phyloP scores from a whole-genome alignment of 2,113 vertebrate species.

The Morone saxatilis region DNA sequence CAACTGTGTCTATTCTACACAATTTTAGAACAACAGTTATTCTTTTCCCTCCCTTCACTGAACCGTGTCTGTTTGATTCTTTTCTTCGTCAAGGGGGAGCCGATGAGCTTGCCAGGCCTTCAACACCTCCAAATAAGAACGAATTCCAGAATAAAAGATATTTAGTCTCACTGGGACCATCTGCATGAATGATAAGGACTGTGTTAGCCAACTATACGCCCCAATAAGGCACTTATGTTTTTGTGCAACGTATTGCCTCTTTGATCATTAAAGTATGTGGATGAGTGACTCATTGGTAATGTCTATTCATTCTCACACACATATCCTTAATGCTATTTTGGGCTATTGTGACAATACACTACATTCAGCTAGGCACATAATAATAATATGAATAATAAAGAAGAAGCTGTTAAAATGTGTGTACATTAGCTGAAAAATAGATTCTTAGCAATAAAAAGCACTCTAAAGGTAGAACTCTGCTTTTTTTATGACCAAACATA shows the following conservation, averaged over 20 bases:
- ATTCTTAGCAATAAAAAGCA: conserved; percentile 52
- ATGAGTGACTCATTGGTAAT: conserved; percentile 36
- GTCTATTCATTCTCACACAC: conserved; percentile 36
- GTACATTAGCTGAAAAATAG: conserved; percentile 36
- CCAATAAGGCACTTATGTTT: conserved; percentile 23
- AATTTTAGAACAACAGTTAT: not conserved
- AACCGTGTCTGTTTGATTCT: conserved; percentile 5
- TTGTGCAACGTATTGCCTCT: conserved; percentile 9
- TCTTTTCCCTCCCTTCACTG: not conserved
- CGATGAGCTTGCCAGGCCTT: conserved; percentile 21
- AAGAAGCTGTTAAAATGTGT: conserved; percentile 33
- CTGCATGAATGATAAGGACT: conserved; percentile 18
- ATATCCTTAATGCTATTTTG: conserved; percentile 30
- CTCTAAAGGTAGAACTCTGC: conserved; percentile 48
- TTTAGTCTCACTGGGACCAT: conserved; percentile 1
- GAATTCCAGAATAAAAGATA: conserved; percentile 9
- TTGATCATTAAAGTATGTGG: conserved; percentile 21
- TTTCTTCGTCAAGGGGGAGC: not conserved
- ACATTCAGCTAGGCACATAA: conserved; percentile 34
- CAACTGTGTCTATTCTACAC: not conserved
- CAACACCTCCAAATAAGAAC: conserved; percentile 16
- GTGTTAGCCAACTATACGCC: not conserved
- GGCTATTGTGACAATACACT: conserved; percentile 17
- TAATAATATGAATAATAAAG: conserved; percentile 10
- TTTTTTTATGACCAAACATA: conserved; percentile 49